These are phyloP conservation scores for Carcina quercana DNA, from an alignment of 2,888 invertebrate genomes.

Conservation along the genomic window DNA sequence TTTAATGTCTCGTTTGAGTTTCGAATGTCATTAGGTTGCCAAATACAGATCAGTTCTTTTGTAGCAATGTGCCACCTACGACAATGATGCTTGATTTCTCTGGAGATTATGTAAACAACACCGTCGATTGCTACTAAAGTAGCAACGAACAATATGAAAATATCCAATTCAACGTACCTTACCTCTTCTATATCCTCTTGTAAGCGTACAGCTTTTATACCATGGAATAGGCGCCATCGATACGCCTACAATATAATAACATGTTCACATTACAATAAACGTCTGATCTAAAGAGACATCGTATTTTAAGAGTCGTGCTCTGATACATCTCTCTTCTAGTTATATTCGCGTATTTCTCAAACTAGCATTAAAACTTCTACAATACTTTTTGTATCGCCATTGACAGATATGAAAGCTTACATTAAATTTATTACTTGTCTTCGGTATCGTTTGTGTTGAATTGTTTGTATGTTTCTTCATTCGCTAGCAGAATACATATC, in stretches of 20 bases:
- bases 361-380: slow-evolving; percentile 60
- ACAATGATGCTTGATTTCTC: too few relatives aligned
- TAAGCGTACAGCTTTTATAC: too few relatives aligned
- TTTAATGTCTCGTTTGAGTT: too few relatives aligned
- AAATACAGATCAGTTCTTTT: too few relatives aligned
- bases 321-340: slow-evolving; percentile 57
- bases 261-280: slow-evolving; percentile 44
- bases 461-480: slow-evolving; percentile 37
- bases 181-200: too few relatives aligned
- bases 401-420: slow-evolving; percentile 53
- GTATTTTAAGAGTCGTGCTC: slow-evolving; percentile 65
- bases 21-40: too few relatives aligned
- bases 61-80: too few relatives aligned
- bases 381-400: slow-evolving; percentile 52
- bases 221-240: slow-evolving; percentile 23
- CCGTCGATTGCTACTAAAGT: too few relatives aligned
- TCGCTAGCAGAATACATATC: too few relatives aligned
- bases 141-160: too few relatives aligned
- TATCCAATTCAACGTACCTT: too few relatives aligned
- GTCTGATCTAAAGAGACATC: slow-evolving; percentile 45
- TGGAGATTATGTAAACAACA: too few relatives aligned
- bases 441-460: slow-evolving; percentile 36
- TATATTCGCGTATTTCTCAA: slow-evolving; percentile 39
- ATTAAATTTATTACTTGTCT: slow-evolving; percentile 45
- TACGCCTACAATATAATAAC: slow-evolving; percentile 52